Percentiles rank a stretch among this genome's conserved stretches.
phyloP scores from a whole-genome alignment of 2,113 vertebrate genomes.

The Neopipo cinnamomea region DNA sequence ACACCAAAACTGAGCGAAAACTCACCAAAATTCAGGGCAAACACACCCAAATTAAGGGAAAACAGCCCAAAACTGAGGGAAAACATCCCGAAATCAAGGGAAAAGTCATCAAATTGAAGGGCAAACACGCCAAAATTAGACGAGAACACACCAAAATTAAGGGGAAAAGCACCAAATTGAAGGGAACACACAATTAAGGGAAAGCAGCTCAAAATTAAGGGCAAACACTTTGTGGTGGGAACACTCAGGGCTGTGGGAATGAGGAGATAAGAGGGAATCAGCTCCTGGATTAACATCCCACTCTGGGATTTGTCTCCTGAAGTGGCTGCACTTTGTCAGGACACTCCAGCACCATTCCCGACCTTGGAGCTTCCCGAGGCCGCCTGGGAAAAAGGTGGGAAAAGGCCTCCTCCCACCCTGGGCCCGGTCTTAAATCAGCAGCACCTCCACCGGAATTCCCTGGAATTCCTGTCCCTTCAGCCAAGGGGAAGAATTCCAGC shows the following conservation, averaged over 20 bases:
- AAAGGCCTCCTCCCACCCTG: not conserved
- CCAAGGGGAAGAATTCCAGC: not conserved
- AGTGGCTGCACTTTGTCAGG: not conserved
- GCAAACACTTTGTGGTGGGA: not conserved
- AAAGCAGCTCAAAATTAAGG: fast-evolving
- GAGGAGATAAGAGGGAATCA: not conserved
- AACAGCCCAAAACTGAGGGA: not conserved
- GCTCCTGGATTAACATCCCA: not conserved
- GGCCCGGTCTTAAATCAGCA: not conserved
- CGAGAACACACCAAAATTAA: too few species aligned
- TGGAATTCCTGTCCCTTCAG: not conserved
- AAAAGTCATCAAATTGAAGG: not conserved
- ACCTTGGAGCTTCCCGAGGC: not conserved
- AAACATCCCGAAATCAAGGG: not conserved
- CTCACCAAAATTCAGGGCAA: not conserved
- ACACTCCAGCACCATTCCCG: not conserved
- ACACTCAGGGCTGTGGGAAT: not conserved
- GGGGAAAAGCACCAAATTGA: not conserved
- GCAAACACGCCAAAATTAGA: not conserved
- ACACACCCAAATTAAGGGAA: not conserved
- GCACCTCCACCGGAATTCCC: not conserved
- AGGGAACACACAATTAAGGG: too few species aligned
- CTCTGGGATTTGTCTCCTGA: not conserved
- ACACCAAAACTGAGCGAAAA: not conserved
- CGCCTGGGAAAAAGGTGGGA: not conserved